Conservation (phyloP, 2,113 vertebrate genomes). For the Tragelaphus buxtoni region DNA sequence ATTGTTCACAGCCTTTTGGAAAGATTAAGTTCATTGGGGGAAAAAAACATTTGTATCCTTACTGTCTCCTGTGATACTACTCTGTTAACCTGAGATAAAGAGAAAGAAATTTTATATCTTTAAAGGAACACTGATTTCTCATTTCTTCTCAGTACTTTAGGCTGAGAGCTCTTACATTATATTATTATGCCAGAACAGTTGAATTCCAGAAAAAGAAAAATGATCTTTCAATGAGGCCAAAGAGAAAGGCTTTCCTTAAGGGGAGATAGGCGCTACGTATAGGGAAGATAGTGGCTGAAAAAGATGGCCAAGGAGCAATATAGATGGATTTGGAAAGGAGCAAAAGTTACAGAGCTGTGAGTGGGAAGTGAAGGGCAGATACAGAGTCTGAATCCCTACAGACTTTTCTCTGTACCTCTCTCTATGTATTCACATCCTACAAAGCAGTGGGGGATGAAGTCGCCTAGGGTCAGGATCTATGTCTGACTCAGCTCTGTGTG, state of each 20-base stretch:
- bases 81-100: not conserved
- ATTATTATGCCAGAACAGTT: not conserved
- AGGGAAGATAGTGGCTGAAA: not conserved
- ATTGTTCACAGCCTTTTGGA: constrained; percentile 4
- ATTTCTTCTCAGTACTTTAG: not conserved
- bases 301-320: not conserved
- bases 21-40: not conserved
- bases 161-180: not conserved
- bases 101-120: not conserved
- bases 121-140: not conserved
- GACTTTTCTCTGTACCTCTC: not conserved
- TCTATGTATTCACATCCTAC: not conserved
- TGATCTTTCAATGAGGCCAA: not conserved
- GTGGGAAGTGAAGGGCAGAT: not conserved
- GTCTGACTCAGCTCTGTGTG: not conserved
- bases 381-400: not conserved
- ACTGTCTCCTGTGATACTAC: not conserved
- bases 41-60: not conserved
- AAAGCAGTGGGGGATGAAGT: no score
- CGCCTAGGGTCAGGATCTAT: not conserved
- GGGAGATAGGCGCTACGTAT: not conserved
- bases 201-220: not conserved
- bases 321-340: not conserved
- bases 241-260: not conserved
- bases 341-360: not conserved